These are phyloP conservation scores for Paramormyrops hopkinsi DNA, from an alignment of 2,797 vertebrate species.

Conservation along the genomic window DNA sequence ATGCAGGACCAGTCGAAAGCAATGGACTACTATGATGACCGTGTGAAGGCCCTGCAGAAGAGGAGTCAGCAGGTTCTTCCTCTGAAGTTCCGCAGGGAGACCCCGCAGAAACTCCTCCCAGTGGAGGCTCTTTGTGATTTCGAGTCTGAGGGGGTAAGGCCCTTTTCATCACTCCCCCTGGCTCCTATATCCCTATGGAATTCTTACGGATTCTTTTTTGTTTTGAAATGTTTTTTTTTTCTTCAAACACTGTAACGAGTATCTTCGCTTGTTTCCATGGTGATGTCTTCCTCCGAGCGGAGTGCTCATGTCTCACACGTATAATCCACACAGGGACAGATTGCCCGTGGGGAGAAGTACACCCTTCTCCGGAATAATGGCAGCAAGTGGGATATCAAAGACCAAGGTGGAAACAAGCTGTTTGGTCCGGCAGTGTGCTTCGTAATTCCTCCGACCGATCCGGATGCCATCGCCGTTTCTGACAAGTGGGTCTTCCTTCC, in stretches of 20 bases:
- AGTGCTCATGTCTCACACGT: neutral
- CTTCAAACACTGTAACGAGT: neutral
- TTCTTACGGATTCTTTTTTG: neutral
- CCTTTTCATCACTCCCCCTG: neutral
- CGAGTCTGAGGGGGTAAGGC: constrained; percentile 73
- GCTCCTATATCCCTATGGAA: neutral
- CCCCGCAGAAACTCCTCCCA: constrained; percentile 69
- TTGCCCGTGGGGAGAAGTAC: constrained; percentile 77
- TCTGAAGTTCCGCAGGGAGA: constrained; percentile 71
- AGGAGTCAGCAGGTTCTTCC: constrained; percentile 80
- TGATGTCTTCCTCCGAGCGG: neutral
- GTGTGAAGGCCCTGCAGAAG: constrained; percentile 74
- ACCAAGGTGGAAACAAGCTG: constrained; percentile 63
- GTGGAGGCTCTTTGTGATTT: constrained; percentile 90
- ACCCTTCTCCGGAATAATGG: constrained; percentile 76
- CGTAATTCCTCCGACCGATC: constrained; percentile 82
- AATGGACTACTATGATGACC: constrained; percentile 75
- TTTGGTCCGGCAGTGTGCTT: constrained; percentile 84
- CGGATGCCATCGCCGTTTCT: constrained; percentile 64
- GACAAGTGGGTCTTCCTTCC: constrained; percentile 71
- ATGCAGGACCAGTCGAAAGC: constrained; percentile 86
- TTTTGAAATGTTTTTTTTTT: constrained; percentile 17
- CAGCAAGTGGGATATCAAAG: constrained; percentile 78
- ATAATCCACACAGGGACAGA: constrained; percentile 63
- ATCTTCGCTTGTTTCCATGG: neutral